Evolutionary conservation across 53 echinoderm and acorn worm genomes (phyloP), one percentile per base, ranked within the genome.

Genomic region (Luidia sarsii): DNA sequence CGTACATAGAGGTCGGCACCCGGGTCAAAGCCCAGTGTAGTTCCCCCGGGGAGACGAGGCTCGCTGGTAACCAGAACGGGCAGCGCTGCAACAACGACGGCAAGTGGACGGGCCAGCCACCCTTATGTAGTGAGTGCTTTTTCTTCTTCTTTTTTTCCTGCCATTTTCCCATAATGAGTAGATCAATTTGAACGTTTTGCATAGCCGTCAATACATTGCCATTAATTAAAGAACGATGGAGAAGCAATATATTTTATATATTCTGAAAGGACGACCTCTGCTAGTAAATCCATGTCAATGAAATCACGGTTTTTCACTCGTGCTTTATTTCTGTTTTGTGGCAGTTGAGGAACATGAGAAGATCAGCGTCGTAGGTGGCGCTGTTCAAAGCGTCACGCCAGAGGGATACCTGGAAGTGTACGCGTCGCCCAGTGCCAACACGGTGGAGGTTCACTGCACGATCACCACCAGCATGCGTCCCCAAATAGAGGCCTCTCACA

Each of bases 41-140:
- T 21, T 60, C 75, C 71, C 89, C 80, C 9, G 89, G 89, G 32
- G 68, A 49, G 11, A 43, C 43, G 32, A 59, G 52, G 1, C 68
- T 88, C 11, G 46, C 31, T 5, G 88, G 88, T 39, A 77, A 77
- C 48, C 41, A 4, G 23, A 60, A 61, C 33, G 77, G 77, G 46
- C 77, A 60, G 20, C 4, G 14, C 7, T 77, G 77, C 60, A 2
- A 14, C 19, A 25, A 0, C 0, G 48, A 4, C 39, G 77, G 77
- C n/a, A 77, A 32, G 13, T 77, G 77, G 77, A 60, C 22, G 30
- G 77, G 77, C 32, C 77, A 77, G 18, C 30, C 77, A n/a, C 77
- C 77, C n/a, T 60, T 15, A 16, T 77, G 77, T 48, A 25, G 77
- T 77, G 48, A 43, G 77, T 77, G 8, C 18, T 9, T 0, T 20